Conservation (phyloP, 2,888 invertebrate genomes). For the Drosophila eohydei region DNA sequence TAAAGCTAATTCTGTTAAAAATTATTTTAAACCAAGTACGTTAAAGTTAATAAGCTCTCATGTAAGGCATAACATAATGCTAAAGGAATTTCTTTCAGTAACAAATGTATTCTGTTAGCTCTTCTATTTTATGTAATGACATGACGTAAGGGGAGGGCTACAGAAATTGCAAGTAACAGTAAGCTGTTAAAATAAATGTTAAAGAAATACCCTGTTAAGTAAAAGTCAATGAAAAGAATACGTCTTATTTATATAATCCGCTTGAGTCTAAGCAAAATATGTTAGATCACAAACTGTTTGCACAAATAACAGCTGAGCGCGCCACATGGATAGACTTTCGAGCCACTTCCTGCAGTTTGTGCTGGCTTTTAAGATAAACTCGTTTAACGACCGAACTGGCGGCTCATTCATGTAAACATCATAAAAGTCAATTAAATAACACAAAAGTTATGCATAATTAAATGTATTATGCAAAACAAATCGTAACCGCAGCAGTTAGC, state of each 20-base stretch:
- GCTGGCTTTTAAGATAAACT: constrained; percentile 30
- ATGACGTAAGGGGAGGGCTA: background rate
- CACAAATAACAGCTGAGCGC: constrained; percentile 6
- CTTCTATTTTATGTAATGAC: background rate
- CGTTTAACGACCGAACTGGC: constrained; percentile 36
- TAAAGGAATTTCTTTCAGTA: background rate
- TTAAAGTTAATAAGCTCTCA: too few species aligned
- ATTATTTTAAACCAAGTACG: too few species aligned
- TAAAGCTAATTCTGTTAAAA: background rate
- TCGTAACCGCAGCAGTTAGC: constrained; percentile 12
- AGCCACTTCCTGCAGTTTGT: constrained; percentile 31
- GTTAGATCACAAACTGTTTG: constrained; percentile 37
- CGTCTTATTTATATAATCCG: background rate
- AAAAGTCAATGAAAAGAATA: background rate
- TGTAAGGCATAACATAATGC: background rate
- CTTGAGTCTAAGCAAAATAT: background rate
- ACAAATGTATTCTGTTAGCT: background rate
- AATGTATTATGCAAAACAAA: constrained; percentile 53
- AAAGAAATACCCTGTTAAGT: too few species aligned
- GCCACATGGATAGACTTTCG: background rate
- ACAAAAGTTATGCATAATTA: constrained; percentile 39
- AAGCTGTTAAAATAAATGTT: background rate
- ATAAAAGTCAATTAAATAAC: constrained; percentile 53
- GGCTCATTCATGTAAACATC: constrained; percentile 37
- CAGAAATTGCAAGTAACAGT: background rate